Evolutionary conservation across 2,888 invertebrate species (phyloP), one percentile per base, ranked within the genome.

Genomic region (Catocala sponsa): DNA sequence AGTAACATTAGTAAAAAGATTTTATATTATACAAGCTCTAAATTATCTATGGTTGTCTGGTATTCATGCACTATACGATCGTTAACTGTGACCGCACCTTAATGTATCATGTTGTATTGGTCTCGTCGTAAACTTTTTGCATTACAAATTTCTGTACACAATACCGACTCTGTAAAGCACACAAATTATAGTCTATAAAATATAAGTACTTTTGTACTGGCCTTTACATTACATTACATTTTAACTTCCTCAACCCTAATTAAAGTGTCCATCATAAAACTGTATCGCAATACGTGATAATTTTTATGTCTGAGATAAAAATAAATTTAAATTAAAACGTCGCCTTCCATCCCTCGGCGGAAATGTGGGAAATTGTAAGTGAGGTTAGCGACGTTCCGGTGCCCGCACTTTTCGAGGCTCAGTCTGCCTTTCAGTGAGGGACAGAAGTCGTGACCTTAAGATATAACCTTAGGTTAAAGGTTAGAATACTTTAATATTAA

Each of bases 271-370:
- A 33, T 55, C 63, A 61, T 75, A 65, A 75, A 72, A 41, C 60
- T 50, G 51, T 67, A 70, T 61, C 51, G 59, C 70, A 70, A 75
- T 65, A 68, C 56, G 76, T 74, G 68, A 72, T 75, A 70, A 75
- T 72, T 75, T 72, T 70, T 75, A 70, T 70, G 58, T 44, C 51
- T 54, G 47, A 63, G 69, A 73, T 73, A 73, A 73, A 73, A 73
- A 72, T 69, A 69, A 72, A 74, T 72, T 57, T 59, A 73, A 63
- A 66, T 74, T 71, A 55, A 55, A 68, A 52, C 57, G 61, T 65
- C 68, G 65, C 49, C 25, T 46, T 6, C 25, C 50, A 38, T 43
- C 62, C 62, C 50, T 57, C 48, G 2, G 25, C 59, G 69, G 68
- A 73, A 72, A 65, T 44, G 55, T 35, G 61, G 74, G 65, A 74